These are phyloP conservation scores for Clusia tigrina DNA, from an alignment of 2,888 invertebrate genomes.

Conservation along the genomic window DNA sequence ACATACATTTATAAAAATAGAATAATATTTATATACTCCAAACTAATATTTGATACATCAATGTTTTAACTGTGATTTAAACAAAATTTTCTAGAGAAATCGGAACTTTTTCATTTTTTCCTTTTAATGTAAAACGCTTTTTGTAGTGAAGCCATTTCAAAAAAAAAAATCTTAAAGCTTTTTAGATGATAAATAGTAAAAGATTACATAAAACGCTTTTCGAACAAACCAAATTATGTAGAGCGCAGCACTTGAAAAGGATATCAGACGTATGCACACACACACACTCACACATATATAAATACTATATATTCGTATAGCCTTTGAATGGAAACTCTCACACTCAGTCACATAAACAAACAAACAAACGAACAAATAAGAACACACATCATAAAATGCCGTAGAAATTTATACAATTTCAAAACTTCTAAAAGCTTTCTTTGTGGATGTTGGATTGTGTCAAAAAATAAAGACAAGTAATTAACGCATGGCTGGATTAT, in stretches of 20 bases:
- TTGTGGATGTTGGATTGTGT: conserved; percentile 30
- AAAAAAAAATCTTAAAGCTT: background rate
- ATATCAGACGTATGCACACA: conserved; percentile 5
- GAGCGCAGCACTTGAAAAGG: conserved; percentile 10
- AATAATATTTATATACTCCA: conserved; percentile 27
- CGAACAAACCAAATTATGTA: conserved; percentile 24
- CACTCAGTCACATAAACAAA: conserved; percentile 23
- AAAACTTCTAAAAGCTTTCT: conserved; percentile 22
- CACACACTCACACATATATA: conserved; percentile 10
- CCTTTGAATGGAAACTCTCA: conserved; percentile 5
- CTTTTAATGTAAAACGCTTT: background rate
- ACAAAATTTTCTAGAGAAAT: background rate
- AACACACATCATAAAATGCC: conserved; percentile 20
- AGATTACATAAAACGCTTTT: conserved; percentile 7
- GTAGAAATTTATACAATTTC: conserved; percentile 15
- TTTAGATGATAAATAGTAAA: background rate
- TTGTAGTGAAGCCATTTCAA: background rate
- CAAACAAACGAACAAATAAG: background rate
- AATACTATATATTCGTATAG: background rate
- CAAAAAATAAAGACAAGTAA: conserved; percentile 15
- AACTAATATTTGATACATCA: conserved; percentile 32
- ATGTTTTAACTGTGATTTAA: conserved; percentile 26
- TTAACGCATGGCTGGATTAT: conserved; percentile 32
- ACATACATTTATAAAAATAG: conserved; percentile 5
- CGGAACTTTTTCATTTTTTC: background rate